Evolutionary conservation across 2,797 vertebrate species (phyloP), one percentile per base, ranked within the genome.

Genomic region (Gadopsis marmoratus): DNA sequence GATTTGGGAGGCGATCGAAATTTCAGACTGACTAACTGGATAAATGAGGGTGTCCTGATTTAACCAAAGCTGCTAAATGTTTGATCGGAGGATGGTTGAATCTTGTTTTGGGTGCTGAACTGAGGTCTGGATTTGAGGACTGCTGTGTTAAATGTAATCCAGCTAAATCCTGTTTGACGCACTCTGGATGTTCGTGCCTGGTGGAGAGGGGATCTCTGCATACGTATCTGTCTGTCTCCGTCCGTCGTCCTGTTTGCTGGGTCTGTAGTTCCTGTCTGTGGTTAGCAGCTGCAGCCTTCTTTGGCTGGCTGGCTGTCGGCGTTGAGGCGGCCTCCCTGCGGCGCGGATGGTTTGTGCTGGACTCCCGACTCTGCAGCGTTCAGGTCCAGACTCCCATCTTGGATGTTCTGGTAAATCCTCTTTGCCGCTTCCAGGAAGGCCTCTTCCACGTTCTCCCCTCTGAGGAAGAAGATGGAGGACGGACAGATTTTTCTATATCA

Each of bases 351-450:
- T 94, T 99, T 99, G 93, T 99, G 98, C 91, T 99, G 97, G 81
- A 99, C 98, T 2, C 98, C 98, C 0, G 98, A 99, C 83, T 99
- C 98, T 0, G 98, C 98, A 0, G 98, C 98, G 11, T 99, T 99
- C 92, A 99, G 96, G 91, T 99, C 98, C 95, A 99, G 94, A 89
- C 98, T 99, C 56, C 98, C 98, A 0, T 99, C 98, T 89, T 99
- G 98, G 93, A 99, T 99, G 88, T 99, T 99, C 95, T 99, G 98
- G 93, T 99, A 99, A 92, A 99, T 99, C 81, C 98, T 97, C 96
- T 99, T 99, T 29, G 98, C 98, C 8, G 98, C 97, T 93, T 99
- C 98, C 88, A 99, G 95, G 90, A 99, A 99, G 0, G 98, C 98
- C 23, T 99, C 98, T 90, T 99, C 98, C 61, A 99, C 98, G 0